Evolutionary conservation across 2,888 invertebrate genomes (phyloP), one percentile per base, ranked within the genome.

Genomic region (Hirtodrosophila cameraria): DNA sequence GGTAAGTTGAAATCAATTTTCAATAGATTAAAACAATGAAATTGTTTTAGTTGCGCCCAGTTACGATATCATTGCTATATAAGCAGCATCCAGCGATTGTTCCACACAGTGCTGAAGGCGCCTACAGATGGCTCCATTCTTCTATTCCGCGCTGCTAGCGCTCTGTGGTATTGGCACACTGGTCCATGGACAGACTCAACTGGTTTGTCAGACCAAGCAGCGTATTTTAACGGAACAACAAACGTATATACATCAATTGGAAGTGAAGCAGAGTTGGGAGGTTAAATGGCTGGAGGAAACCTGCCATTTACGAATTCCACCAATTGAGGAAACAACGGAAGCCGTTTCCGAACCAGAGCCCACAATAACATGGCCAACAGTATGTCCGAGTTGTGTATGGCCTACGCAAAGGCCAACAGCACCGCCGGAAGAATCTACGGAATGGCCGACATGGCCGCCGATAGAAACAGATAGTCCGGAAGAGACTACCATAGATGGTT

Each of bases 1-100:
- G 8, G 0, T 7, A n/a, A 4, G 1, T 16, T 9, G 1, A 9
- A 15, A 12, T 45, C 25, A 20, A 20, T 20, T 48, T 8, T 7
- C 2, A 43, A 54, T 39, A 7, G 25, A 28, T 43, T 33, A 13
- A n/a, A 3, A 9, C 9, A 39, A 31, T 15, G 6, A 7, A 39
- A 35, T 33, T 42, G 7, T 2, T 5, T 48, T 48, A 9, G 33
- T 8, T 11, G 15, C 42, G 49, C 27, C 8, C 11, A 3, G 23
- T 49, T 61, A 53, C 9, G 28, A 25, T 18, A 20, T 11, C 5
- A 1, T 5, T 1, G 7, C 25, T 68, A 53, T 68, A 53, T 31
- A 68, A 53, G 6, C 12, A 12, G 2, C 5, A 36, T 16, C 8
- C 2, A 1, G 0, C 0, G 5, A 30, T 20, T 20, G 8, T 1